Base-by-base conservation (phyloP, 1,140 invertebrate genomes). In the Chrysopa pallens region DNA sequence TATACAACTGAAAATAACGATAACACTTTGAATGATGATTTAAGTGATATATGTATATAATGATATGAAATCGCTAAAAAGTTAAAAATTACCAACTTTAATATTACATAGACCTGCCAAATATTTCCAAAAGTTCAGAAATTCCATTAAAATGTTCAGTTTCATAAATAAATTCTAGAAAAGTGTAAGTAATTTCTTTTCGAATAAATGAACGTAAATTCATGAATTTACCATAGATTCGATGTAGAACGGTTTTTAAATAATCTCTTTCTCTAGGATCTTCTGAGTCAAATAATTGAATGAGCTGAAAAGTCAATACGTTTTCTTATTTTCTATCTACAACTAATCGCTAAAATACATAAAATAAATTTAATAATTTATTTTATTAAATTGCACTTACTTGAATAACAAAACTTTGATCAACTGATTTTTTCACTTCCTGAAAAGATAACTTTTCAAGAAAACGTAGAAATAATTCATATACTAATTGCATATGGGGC, bases 121-220 rank as follows among this genome's bases (percentile, higher is more conserved):
- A 74, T 63, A 99, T 98, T 78, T 98, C 95, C 56, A 98, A 72
- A 55, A 98, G 72, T 68, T 99, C 95, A 48, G 90, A 93, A 47
- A 98, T 90, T 49, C 95, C 95, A 68, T 98, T 99, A 64, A 98
- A 97, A 65, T 95, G 92, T 73, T 99, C 95, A 50, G 94, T 98
- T 74, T 99, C 95, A 70, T 98, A 99, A 53, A 99, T 92, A 73
- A 98, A 98, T 73, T 90, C 84, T 58, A 64, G 68, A 64, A 93
- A 98, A 67, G 98, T 97, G 71, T 98, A 97, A 68, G 98, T 98
- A 58, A 99, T 98, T 73, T 98, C 93, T 82, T 98, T 98, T 62
- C 95, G 80, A 68, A 98, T 98, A 67, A 96, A 98, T 57, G 94
- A 92, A 65, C 95, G 76, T 55, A 98, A 74, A 43, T 91, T 91